These are phyloP conservation scores for Sclerurus mexicanus DNA, from an alignment of 2,113 vertebrate genomes.

Conservation along the genomic window DNA sequence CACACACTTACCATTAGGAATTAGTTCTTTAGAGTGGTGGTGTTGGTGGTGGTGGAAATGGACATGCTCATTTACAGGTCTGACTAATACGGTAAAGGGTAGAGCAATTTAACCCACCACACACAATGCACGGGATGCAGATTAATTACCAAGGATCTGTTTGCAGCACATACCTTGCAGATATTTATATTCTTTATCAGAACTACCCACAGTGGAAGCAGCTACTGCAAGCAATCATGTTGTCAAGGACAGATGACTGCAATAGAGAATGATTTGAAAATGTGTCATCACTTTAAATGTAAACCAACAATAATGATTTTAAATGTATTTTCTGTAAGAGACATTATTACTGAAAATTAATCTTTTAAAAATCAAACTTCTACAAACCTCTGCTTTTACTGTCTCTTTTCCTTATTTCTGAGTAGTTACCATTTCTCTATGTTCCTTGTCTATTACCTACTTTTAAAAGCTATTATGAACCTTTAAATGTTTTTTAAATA, in stretches of 20 bases:
- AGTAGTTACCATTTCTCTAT: neutral
- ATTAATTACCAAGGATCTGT: neutral
- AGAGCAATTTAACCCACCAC: neutral
- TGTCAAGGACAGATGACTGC: neutral
- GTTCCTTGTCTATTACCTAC: neutral
- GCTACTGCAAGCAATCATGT: neutral
- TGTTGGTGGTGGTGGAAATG: neutral
- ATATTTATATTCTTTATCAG: neutral
- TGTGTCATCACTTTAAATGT: neutral
- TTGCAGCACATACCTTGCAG: neutral
- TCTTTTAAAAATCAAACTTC: neutral
- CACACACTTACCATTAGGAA: neutral
- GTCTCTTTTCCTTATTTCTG: neutral
- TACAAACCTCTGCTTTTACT: neutral
- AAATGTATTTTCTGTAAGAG: neutral
- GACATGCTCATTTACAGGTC: neutral
- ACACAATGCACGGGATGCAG: neutral
- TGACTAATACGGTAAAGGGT: neutral
- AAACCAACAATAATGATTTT: neutral
- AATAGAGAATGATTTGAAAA: neutral
- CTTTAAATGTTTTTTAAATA: neutral
- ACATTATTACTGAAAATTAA: neutral
- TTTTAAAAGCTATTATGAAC: neutral
- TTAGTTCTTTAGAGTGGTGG: neutral
- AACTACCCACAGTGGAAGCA: neutral